Base-by-base conservation (phyloP, 2,888 invertebrate genomes). In the Eupeodes latifasciatus region DNA sequence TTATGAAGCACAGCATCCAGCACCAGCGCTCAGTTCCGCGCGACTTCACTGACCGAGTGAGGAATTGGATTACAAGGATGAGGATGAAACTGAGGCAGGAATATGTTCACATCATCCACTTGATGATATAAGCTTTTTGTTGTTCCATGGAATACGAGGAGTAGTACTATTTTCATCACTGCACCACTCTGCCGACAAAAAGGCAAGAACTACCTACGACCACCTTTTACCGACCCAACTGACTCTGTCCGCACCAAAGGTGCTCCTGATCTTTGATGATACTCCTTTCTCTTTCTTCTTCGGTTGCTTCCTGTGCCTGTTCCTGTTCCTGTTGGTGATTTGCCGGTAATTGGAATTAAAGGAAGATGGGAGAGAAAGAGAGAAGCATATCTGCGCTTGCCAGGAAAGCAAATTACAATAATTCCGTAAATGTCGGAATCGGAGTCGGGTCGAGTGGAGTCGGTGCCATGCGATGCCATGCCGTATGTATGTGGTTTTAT, bases 381-480 rank as follows among this genome's bases (percentile, higher is more conserved):
- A 67, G 75, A 53, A 67, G 75, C 69, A 81, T 81, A 57, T 77
- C 85, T 85, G 85, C 78, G 59, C 59, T 72, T 85, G 88, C 85
- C 81, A 81, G 88, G 53, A 81, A 78, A 81, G 84, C 85, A 88
- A 88, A 88, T 88, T 88, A 85, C 81, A 88, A 88, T 88, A 85
- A 84, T 85, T 88, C 78, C 81, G 62, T 71, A 71, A 47, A 59
- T 59, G 59, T 59, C 34, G 59, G 34, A 27, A 27, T 27, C 27
- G 27, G 27, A 27, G 27, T 27, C 2, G 27, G 2, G 27, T 27
- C 27, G 27, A 27, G 27, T 27, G 3, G 27, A 27, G 27, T 27
- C 1, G 2, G n/a, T n/a, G n/a, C n/a, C n/a, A n/a, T n/a, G n/a
- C 27, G 27, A 2, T 27, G 27, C 27, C 27, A 27, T 59, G 34